Evolutionary conservation across 35 echinoderm and acorn worm genomes (phyloP), one percentile per base, ranked within the genome.

Genomic region (Ophiothrix spiculata): DNA sequence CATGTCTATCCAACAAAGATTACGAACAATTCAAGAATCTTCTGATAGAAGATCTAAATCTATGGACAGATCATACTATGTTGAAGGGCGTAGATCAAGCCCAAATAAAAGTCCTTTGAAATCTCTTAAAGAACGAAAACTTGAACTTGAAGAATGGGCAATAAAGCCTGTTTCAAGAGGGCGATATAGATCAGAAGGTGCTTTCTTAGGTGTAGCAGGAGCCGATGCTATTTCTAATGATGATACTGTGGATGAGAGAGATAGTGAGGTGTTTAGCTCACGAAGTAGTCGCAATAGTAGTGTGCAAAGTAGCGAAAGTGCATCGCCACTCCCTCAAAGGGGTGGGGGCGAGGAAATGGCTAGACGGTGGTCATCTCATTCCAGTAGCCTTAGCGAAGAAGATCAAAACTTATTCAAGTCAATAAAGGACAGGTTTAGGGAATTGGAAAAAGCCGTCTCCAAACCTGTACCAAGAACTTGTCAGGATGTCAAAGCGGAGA

Each of bases 391-490:
- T 6, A 74, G 74, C 19, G 84, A 94, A 31, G 84, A 86, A 34
- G 91, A 93, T 11, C 75, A 85, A 17, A 56, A 77, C 39, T 73
- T 87, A 34, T 95, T 95, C 35, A 91, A 91, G 79, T 88, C 93
- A 1, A 40, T 95, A 32, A 83, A 87, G 37, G 83, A 95, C 25
- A 82, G 93, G 37, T 88, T 88, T 80, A 79, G 88, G 79, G 93
- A 95, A 81, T 80, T 95, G 45, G 85, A 95, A 77, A 95, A 84
- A 64, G 93, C 93, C 31, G 87, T 83, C 31, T 87, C 90, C 15
- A 95, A 95, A 56, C 93, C 93, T 38, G 90, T 95, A 73, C 93
- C 89, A 34, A 88, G 75, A 69, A 90, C 88, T 76, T 86, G 56
- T 74, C 56, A 42, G 1, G 84, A 94, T 77, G 88, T 88, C 4